Base-by-base conservation (phyloP, 2,113 vertebrate genomes). In the Halcyon senegalensis region DNA sequence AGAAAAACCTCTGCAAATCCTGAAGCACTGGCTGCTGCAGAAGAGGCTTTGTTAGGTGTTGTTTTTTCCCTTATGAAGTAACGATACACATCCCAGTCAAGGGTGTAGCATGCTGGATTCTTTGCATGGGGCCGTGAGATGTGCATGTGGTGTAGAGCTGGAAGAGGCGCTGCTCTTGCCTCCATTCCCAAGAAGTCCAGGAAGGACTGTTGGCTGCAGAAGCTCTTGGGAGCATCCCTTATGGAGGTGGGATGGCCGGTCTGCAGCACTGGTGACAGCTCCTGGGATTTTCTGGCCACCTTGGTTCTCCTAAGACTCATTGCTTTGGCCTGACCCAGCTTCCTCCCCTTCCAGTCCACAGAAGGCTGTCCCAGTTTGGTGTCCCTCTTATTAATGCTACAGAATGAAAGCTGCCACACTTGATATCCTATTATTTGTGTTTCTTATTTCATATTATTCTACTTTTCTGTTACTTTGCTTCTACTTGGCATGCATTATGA, bases 61-160 rank as follows among this genome's bases (percentile, higher is more conserved):
- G 6, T 3, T 30, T 84, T 76, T 33, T 63, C 35, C 12, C 11
- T 37, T 51, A 9, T 0, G 0, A n/a, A 41, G 30, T 28, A 33
- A 7, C 10, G 24, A 5, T 11, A 9, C 17, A 33, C 9, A 31
- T 70, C 13, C 39, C 19, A 72, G 53, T 11, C 13, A 41, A 31
- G 16, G 46, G 7, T 60, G 35, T 37, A 12, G 20, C 1, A 0
- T 44, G 25, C 16, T 48, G 33, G 16, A 24, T 35, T 77, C 31
- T 90, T 33, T 69, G 28, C 7, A 2, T 21, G 30, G 24, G 69
- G 11, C 51, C 11, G 3, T 0, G 5, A 68, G 62, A 48, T 1
- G 8, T 12, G 10, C 5, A 1, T 20, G 16, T 53, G n/a, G n/a
- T 31, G 18, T 41, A 3, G 60, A n/a, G n/a, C 64, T 93, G 64